phyloP scores from a whole-genome alignment of 2,888 invertebrate genomes.

The Oscheius sp. region DNA sequence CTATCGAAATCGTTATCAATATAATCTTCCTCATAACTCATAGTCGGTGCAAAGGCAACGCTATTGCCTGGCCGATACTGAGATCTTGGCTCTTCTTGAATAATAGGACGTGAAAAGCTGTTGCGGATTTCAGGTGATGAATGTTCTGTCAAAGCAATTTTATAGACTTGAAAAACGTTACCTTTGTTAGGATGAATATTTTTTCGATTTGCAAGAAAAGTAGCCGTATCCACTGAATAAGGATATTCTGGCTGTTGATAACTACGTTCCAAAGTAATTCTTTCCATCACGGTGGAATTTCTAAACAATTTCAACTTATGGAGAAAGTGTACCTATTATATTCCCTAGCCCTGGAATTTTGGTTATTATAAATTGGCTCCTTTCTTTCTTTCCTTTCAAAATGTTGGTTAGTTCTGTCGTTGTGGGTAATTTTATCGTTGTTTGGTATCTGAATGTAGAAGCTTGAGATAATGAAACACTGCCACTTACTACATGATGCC shows the following conservation, averaged over 20 bases:
- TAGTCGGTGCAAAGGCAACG: background rate
- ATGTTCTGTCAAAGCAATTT: background rate
- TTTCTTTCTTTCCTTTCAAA: background rate
- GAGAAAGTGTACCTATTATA: background rate
- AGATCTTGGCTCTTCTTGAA: background rate
- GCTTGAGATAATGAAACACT: background rate
- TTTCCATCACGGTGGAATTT: slow-evolving; percentile 10
- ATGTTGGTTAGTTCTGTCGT: background rate
- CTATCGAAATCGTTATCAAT: background rate
- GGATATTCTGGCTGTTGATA: slow-evolving; percentile 6
- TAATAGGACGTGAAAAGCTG: background rate
- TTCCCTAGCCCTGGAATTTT: background rate
- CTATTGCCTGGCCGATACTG: slow-evolving; percentile 1
- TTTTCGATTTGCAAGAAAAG: background rate
- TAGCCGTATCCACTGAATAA: slow-evolving; percentile 7
- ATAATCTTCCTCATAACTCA: background rate
- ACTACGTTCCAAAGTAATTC: slow-evolving; percentile 16
- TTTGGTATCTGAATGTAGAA: no score
- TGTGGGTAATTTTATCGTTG: no score
- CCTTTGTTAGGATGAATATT: background rate
- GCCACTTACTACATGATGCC: no score
- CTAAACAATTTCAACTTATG: background rate
- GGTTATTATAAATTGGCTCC: background rate
- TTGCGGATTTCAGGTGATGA: no score
- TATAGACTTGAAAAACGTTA: background rate